Conservation (phyloP, 2,113 vertebrate species). For the Lophochroa leadbeateri region DNA sequence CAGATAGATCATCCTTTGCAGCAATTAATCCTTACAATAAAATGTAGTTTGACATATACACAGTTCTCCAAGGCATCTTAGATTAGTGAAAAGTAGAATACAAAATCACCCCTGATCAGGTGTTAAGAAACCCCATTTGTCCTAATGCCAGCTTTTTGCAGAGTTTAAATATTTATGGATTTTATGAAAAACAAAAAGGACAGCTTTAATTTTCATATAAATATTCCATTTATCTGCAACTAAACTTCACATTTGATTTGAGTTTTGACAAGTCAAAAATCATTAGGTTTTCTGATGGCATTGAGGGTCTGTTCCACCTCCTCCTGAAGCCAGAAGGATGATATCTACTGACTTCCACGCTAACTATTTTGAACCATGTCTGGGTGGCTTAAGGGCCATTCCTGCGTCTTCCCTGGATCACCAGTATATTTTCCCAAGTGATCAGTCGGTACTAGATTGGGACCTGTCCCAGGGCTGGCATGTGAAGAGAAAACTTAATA, state of each 20-base stretch:
- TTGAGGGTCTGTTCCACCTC: neutral
- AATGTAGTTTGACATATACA: neutral
- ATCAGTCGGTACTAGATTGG: neutral
- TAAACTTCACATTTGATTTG: neutral
- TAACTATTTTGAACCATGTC: fast-evolving
- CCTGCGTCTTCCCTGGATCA: neutral
- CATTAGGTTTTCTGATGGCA: neutral
- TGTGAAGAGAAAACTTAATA: neutral
- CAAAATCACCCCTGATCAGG: neutral
- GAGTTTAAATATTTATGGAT: neutral
- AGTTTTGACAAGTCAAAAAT: neutral
- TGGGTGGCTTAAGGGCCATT: neutral
- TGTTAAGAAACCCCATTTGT: neutral
- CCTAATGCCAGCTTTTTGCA: neutral
- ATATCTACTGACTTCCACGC: neutral
- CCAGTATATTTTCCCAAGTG: neutral
- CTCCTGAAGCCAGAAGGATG: neutral
- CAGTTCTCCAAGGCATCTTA: constrained; percentile 10
- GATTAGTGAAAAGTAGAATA: neutral
- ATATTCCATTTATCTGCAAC: neutral
- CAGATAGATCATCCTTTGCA: constrained; percentile 31
- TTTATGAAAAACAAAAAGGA: neutral
- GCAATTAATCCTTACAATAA: constrained; percentile 32
- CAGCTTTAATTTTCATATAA: neutral
- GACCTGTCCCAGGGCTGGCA: too few species aligned